These are phyloP conservation scores for Meliscaeva auricollis DNA, from an alignment of 2,888 invertebrate genomes.

Conservation along the genomic window DNA sequence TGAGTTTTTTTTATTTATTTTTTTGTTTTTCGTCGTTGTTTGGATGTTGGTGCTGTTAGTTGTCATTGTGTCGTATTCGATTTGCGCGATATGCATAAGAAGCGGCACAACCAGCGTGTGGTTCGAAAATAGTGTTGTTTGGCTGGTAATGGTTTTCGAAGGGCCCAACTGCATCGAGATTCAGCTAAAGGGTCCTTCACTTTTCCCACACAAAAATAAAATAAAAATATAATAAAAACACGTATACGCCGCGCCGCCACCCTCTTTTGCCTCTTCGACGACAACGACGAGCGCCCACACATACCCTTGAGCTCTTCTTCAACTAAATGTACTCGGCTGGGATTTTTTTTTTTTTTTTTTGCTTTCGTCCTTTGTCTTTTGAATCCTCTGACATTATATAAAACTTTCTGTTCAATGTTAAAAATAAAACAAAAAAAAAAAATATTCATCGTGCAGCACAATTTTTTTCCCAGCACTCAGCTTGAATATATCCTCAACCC, in stretches of 20 bases:
- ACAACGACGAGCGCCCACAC: slow-evolving; percentile 12
- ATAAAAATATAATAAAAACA: slow-evolving; percentile 27
- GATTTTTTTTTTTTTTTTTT: slow-evolving; percentile 45
- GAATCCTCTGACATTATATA: slow-evolving; percentile 72
- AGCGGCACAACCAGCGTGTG: slow-evolving; percentile 24
- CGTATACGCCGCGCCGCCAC: slow-evolving; percentile 36
- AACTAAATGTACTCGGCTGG: slow-evolving; percentile 73
- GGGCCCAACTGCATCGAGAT: slow-evolving; percentile 68
- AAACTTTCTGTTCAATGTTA: slow-evolving; percentile 74
- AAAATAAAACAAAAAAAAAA: slow-evolving; percentile 32
- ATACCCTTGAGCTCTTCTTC: slow-evolving; percentile 73
- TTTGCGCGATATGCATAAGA: slow-evolving; percentile 51
- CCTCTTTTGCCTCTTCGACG: too few species aligned
- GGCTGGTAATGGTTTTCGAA: slow-evolving; percentile 68
- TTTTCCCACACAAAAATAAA: slow-evolving; percentile 35
- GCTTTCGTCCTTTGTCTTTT: slow-evolving; percentile 72
- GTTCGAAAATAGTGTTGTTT: slow-evolving; percentile 13
- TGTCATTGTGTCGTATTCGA: slow-evolving; percentile 72
- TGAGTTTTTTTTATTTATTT: not conserved
- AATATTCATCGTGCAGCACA: slow-evolving; percentile 48
- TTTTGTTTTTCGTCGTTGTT: not conserved
- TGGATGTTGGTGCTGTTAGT: slow-evolving; percentile 40
- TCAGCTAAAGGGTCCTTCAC: slow-evolving; percentile 71
- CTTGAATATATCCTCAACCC: slow-evolving; percentile 28
- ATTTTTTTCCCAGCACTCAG: slow-evolving; percentile 63